These are phyloP conservation scores for Anguilla anguilla DNA, from an alignment of 2,797 vertebrate genomes.

Conservation along the genomic window DNA sequence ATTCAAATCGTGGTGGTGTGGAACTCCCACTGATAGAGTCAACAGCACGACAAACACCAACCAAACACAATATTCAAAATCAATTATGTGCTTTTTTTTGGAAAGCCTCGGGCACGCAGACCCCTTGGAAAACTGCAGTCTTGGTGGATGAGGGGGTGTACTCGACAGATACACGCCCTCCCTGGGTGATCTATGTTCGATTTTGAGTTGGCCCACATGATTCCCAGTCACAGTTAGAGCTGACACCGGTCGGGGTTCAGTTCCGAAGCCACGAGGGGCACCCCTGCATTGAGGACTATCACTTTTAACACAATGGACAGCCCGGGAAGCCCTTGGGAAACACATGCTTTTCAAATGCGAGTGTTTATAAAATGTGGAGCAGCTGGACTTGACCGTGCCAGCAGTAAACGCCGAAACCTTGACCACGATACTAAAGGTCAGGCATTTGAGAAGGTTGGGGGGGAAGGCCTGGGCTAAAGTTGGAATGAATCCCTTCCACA, in stretches of 20 bases:
- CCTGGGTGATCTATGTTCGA: neutral
- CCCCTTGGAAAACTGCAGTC: neutral
- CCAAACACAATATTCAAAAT: neutral
- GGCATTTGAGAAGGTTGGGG: slow-evolving; percentile 42
- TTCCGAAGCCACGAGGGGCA: neutral
- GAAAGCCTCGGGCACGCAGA: neutral
- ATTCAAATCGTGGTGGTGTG: neutral
- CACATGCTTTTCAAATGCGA: slow-evolving; percentile 2
- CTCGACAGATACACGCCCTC: neutral
- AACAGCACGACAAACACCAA: neutral
- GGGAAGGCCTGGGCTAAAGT: slow-evolving; percentile 56
- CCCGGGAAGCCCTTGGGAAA: neutral
- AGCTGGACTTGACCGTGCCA: neutral
- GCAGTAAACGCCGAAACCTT: slow-evolving; percentile 15
- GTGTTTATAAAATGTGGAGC: neutral
- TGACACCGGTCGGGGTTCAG: neutral
- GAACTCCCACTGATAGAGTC: neutral
- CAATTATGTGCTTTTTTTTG: neutral
- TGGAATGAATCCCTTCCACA: slow-evolving; percentile 53
- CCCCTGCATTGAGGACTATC: neutral
- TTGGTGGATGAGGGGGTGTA: neutral
- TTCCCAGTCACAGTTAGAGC: neutral
- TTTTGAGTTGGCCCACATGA: neutral
- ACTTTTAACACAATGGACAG: neutral
- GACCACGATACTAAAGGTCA: slow-evolving; percentile 16